These are phyloP conservation scores for Ictidomys tridecemlineatus DNA, from an alignment of 2,113 vertebrate genomes.

Conservation along the genomic window DNA sequence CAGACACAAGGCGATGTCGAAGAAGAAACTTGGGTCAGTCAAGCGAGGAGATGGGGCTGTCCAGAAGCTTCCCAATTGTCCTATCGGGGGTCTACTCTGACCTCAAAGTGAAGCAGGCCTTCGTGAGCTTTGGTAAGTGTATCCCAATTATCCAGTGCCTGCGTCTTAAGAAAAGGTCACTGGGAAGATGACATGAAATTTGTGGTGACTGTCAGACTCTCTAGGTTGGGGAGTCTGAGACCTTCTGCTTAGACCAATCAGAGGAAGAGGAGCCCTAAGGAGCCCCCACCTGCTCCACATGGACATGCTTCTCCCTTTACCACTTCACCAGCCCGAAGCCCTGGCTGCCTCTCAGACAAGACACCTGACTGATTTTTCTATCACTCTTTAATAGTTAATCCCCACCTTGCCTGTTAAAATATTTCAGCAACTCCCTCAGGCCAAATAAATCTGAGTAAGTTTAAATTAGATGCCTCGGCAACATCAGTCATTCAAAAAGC, in stretches of 20 bases:
- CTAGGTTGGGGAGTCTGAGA: background rate
- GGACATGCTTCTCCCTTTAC: background rate
- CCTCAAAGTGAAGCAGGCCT: background rate
- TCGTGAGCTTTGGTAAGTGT: background rate
- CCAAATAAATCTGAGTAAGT: constrained; percentile 70
- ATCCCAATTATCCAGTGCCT: too few species aligned
- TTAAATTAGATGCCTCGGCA: constrained; percentile 77
- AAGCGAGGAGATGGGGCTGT: background rate
- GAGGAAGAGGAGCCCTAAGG: background rate
- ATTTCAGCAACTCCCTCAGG: constrained; percentile 75
- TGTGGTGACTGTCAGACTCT: too few species aligned
- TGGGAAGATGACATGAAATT: background rate
- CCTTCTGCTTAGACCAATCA: background rate
- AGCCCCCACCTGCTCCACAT: too few species aligned
- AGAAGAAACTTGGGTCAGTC: background rate
- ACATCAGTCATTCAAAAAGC: constrained; percentile 64
- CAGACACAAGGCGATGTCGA: background rate
- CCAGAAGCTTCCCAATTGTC: background rate
- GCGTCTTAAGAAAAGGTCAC: background rate
- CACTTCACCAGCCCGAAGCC: background rate
- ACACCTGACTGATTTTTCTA: constrained; percentile 72
- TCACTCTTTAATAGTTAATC: constrained; percentile 76
- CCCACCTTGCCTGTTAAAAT: constrained; percentile 76
- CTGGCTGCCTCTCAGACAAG: constrained; percentile 50
- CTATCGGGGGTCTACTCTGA: background rate